Evolutionary conservation across 2,797 vertebrate genomes (phyloP), one percentile per base, ranked within the genome.

Genomic region (Parauchenoglanis ngamensis): DNA sequence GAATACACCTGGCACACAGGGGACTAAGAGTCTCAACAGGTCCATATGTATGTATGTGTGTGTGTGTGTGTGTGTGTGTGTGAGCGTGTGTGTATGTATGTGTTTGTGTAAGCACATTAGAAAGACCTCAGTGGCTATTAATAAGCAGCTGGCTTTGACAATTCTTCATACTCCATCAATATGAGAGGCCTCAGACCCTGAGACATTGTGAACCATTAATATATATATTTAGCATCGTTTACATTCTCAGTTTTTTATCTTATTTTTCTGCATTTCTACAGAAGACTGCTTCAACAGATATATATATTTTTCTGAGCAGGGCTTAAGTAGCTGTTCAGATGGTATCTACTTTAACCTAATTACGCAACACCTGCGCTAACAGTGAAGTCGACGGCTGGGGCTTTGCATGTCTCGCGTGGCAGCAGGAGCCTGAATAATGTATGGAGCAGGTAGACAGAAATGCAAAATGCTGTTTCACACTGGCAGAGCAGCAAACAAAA

Each of bases 321-420:
- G 89, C 93, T 94, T 95, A 94, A 93, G 93, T 92, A 91, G 90
- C 87, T 87, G 91, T 92, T 92, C 92, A 93, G 94, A 93, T 93
- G 93, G 91, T 92, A 93, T 95, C 94, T 95, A 94, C 94, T 95
- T 95, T 95, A 96, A 96, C 94, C 95, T 95, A 95, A 95, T 96
- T 96, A 96, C 93, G 93, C 93, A 93, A 93, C 94, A 94, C 92
- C 92, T 94, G 93, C 92, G 93, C 94, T 92, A 92, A 91, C 91
- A 91, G 90, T 90, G 89, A 86, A 92, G 92, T 92, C 91, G 92
- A 89, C 79, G 89, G 49, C 85, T 67, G 84, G 83, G 65, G 84
- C 81, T 87, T 76, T 93, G 91, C 93, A 92, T 94, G 93, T 94
- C 95, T 94, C 95, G 95, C 94, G 93, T 94, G 93, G 93, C 91